Base-by-base conservation (phyloP, 2,888 invertebrate species). In the Oxytorus armatus region DNA sequence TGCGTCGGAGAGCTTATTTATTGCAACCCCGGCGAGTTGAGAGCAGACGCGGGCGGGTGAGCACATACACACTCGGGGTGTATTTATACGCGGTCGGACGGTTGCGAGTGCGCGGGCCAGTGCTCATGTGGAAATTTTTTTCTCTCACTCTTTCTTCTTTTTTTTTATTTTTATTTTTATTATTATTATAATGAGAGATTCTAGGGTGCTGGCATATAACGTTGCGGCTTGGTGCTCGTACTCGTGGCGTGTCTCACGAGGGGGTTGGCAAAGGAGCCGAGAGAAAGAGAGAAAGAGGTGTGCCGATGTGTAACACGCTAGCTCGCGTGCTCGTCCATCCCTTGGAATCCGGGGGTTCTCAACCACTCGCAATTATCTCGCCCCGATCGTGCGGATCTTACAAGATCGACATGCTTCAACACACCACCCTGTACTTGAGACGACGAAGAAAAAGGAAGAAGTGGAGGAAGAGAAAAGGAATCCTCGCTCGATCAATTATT, bases 311-410 rank as follows among this genome's bases (percentile, higher is more conserved):
- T 85, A 87, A 88, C 91, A 91, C 90, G 91, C 91, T 85, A 91
- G 79, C 85, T 91, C 85, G 91, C 91, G 90, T 91, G 91, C 86
- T 88, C 86, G 87, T 86, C 85, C 89, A 89, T 89, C 90, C 89
- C 90, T 86, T 79, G 88, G 88, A 88, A 86, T 86, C 84, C 86
- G 81, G 81, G 55, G 89, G 90, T 90, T 89, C 89, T 87, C 88
- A 90, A 88, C 86, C 81, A 77, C 75, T 77, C 79, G 72, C 73
- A 77, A 75, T 83, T 82, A 81, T 79, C 79, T 49, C 66, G 68
- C 73, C 73, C 53, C 49, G 36, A 42, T 47, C 59, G 36, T 77
- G 44, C 59, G 21, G 47, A 49, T 33, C 68, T 53, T 49, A n/a
- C 47, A 10, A 23, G 42, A 7, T 73, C 73, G 68, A 75, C 47